Percentiles rank a stretch among this genome's conserved stretches.
phyloP scores from a whole-genome alignment of 2,888 invertebrate species.

The Cephus rjabovi region DNA sequence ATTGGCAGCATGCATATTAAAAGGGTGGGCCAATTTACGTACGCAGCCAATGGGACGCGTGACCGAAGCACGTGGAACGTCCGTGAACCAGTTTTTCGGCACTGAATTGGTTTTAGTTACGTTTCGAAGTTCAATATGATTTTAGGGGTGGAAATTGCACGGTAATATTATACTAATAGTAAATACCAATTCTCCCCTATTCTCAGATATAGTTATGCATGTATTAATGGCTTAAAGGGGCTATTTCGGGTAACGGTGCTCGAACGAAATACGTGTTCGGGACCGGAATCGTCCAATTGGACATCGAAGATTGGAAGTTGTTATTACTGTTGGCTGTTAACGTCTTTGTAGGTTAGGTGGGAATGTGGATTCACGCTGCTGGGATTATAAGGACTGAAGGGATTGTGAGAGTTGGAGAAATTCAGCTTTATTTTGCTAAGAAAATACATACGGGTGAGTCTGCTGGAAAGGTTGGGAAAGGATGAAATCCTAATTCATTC shows the following conservation, averaged over 20 bases:
- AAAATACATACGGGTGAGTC: background rate
- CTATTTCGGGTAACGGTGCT: background rate
- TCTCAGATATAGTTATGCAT: background rate
- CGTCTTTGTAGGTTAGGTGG: background rate
- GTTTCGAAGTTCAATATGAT: background rate
- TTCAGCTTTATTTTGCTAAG: background rate
- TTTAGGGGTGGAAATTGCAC: background rate
- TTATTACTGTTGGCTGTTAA: background rate
- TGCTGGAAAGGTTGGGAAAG: background rate
- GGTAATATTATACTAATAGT: background rate
- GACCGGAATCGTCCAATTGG: background rate
- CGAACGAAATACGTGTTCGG: background rate
- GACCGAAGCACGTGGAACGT: background rate
- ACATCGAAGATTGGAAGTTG: background rate
- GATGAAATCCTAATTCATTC: background rate
- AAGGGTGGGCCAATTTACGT: conserved; percentile 13
- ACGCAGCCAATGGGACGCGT: background rate
- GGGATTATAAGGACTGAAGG: background rate
- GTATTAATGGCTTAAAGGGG: background rate
- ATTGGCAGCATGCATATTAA: conserved; percentile 36
- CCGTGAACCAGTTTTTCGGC: background rate
- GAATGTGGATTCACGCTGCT: background rate
- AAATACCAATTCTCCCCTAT: background rate
- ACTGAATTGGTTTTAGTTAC: background rate
- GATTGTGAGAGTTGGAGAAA: background rate